Evolutionary conservation across 30 jellyfish, hydroid and myxozoan genomes (phyloP).

Genomic region (Aurelia coerulea): DNA sequence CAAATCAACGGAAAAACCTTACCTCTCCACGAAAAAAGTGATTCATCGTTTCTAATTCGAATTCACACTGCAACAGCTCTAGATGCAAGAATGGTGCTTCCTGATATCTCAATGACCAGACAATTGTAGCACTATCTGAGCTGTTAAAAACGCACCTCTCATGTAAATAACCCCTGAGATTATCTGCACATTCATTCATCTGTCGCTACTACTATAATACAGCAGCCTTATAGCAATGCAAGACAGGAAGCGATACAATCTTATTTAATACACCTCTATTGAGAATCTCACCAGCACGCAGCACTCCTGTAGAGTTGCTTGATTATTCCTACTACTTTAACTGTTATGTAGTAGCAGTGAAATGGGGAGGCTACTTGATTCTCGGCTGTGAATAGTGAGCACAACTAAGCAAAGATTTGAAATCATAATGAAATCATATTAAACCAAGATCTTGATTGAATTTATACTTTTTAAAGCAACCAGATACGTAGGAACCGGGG

Average conservation of each 20-base stretch:
- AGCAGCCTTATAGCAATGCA: neutral
- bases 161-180: neutral
- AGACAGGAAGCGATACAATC: constrained; percentile 7
- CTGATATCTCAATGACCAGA: no score
- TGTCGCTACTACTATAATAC: neutral
- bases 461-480: no score
- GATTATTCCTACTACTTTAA: neutral
- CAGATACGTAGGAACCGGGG: no score
- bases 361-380: no score
- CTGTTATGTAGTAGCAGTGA: no score
- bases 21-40: constrained; percentile 13
- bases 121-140: no score
- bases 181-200: neutral
- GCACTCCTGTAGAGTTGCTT: neutral
- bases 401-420: no score
- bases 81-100: no score
- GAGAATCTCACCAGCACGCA: constrained; percentile 4
- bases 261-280: neutral
- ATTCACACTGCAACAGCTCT: neutral
- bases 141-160: no score
- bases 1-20: neutral
- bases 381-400: no score
- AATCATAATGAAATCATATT: no score
- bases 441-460: no score
- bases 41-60: neutral